Conservation (phyloP, 1,140 invertebrate genomes). For the Drosophila tropicalis region DNA sequence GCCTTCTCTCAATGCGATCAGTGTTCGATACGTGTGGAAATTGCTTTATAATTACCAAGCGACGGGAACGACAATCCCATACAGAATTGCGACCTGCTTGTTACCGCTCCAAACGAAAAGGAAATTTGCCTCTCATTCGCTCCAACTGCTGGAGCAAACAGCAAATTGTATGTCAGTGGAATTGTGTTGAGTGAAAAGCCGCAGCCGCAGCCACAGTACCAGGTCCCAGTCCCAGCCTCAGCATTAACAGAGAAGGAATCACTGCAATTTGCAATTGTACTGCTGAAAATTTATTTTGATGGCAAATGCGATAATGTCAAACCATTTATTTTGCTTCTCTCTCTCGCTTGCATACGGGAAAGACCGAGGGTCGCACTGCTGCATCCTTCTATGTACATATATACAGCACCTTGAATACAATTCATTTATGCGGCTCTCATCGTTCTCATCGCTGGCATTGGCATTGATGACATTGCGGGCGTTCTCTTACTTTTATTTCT, state of each 20-base stretch:
- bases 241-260: constrained; percentile 46
- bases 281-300: constrained; percentile 81
- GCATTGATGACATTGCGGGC: constrained; percentile 38
- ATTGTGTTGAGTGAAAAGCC: constrained; percentile 55
- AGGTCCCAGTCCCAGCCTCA: constrained; percentile 6
- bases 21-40: constrained; percentile 77
- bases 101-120: constrained; percentile 52
- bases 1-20: constrained; percentile 64
- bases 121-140: constrained; percentile 55
- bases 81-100: constrained; percentile 33
- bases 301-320: constrained; percentile 73
- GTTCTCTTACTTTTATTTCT: constrained; percentile 7
- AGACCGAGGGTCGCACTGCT: constrained; percentile 22
- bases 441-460: constrained; percentile 35
- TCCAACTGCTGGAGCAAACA: constrained; percentile 23
- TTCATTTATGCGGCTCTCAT: constrained; percentile 25
- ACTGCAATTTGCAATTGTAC: constrained; percentile 80
- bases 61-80: constrained; percentile 38
- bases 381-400: constrained; percentile 21
- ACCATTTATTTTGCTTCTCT: constrained; percentile 63
- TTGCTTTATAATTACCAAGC: constrained; percentile 72
- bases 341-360: neutral
- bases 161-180: constrained; percentile 47
- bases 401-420: constrained; percentile 38
- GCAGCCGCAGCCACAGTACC: neutral